Conservation (phyloP, 2,113 vertebrate species). For the Myrmophylax atrothorax region DNA sequence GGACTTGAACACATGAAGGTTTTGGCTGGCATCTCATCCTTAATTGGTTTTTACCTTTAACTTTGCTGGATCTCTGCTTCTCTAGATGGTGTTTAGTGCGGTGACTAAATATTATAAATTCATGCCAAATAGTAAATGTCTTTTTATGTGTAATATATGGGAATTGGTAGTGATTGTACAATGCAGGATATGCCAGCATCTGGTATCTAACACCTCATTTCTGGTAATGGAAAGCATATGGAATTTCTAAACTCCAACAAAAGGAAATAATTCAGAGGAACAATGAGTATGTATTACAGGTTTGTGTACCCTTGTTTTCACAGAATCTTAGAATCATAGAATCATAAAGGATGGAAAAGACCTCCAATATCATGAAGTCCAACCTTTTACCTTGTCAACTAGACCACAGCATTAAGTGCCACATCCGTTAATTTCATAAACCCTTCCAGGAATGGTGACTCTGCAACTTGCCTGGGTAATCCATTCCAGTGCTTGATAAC, state of each 20-base stretch:
- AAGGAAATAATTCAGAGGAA: background rate
- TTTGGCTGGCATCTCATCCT: background rate
- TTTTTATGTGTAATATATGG: background rate
- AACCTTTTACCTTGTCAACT: background rate
- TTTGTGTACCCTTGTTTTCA: background rate
- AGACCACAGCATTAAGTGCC: background rate
- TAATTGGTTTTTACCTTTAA: background rate
- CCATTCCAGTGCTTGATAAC: background rate
- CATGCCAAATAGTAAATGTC: background rate
- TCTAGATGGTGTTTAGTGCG: background rate
- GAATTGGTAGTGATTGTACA: background rate
- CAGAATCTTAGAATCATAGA: background rate
- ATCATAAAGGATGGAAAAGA: background rate
- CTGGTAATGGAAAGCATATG: background rate
- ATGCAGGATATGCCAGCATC: fast-evolving
- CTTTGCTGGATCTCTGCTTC: background rate
- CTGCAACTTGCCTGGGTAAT: background rate
- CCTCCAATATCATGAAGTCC: background rate
- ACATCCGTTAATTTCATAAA: background rate
- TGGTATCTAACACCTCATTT: background rate
- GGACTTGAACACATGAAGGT: background rate
- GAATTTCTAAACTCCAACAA: background rate
- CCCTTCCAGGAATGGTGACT: background rate
- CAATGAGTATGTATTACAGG: background rate
- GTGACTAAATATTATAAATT: background rate